Conservation (phyloP, 1,140 invertebrate species). For the Fopius arisanus region DNA sequence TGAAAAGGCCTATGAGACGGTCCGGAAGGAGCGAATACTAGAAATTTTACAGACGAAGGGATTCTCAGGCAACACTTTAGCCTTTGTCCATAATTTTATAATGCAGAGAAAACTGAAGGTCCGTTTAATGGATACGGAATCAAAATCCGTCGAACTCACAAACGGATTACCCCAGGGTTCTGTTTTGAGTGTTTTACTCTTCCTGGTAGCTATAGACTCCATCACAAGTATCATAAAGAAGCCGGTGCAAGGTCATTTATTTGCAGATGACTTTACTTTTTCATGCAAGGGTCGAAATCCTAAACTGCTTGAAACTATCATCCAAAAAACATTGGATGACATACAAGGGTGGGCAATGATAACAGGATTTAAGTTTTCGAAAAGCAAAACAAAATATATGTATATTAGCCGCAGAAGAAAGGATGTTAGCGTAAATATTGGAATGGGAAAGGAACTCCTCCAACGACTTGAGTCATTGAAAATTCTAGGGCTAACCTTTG, state of each 20-base stretch:
- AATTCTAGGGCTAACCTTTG: conserved; percentile 27
- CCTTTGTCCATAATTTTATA: neutral
- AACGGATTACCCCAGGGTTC: conserved; percentile 28
- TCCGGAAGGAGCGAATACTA: conserved; percentile 26
- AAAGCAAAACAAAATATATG: conserved; percentile 5
- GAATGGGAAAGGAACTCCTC: neutral
- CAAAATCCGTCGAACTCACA: neutral
- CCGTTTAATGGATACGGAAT: neutral
- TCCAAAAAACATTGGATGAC: neutral
- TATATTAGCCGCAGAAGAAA: conserved; percentile 1
- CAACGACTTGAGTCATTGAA: neutral
- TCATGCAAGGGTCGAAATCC: neutral
- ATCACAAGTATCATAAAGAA: neutral
- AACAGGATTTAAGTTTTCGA: conserved; percentile 22
- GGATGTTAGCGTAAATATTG: neutral
- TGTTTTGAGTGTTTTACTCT: conserved; percentile 22
- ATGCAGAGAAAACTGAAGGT: neutral
- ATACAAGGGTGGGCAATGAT: neutral
- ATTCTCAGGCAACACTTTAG: neutral
- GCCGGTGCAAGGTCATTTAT: conserved; percentile 2
- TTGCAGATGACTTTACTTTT: conserved; percentile 5
- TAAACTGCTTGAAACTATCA: neutral
- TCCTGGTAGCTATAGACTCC: conserved; percentile 25
- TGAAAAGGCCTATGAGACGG: conserved; percentile 46
- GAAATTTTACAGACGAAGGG: neutral